Evolutionary conservation across 1,140 invertebrate species (phyloP), one percentile per base, ranked within the genome.

Genomic region (Drosophila sp.): DNA sequence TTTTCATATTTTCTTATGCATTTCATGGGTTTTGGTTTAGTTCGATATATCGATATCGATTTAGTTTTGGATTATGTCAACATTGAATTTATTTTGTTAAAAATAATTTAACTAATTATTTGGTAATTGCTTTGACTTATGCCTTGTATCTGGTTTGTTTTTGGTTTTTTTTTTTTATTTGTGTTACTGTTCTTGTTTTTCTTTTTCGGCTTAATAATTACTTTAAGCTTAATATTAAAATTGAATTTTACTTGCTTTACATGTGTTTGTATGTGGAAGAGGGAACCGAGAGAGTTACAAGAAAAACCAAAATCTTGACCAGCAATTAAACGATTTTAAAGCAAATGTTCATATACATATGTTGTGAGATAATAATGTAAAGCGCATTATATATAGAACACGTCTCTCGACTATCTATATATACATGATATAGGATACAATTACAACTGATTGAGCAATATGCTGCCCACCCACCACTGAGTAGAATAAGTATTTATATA

Each of bases 91-190:
- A 72, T 76, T 17, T 80, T 72, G 44, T 50, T 74, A 76, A 73
- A 78, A 80, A 89, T 89, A 89, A 87, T 84, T 89, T 84, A 89
- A 89, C 84, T 89, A 89, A 70, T 89, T 89, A 83, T 78, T 83
- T 87, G 84, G 82, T 85, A 85, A 78, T 79, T 86, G 82, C 75
- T 78, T 50, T 78, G 65, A 78, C 61, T 78, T 70, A 71, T 66
- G 33, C 17, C 35, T 29, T 75, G 25, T 41, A 38, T 23, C 10
- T 27, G 23, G 2, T 47, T 50, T 17, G 17, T 17, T 17, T 17
- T 17, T 17, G 17, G 44, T 27, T 50, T 4, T 30, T 55, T 25
- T 47, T 50, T 17, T 4, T 38, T 33, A 17, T 47, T 63, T 62
- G 70, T 50, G 5, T 47, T 47, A 25, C n/a, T 44, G 60, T 61